A percentile compares a stretch with the other conserved stretches of the same genome.
phyloP scores from a whole-genome alignment of 1,140 invertebrate genomes.

The Drosophila kurseongensis region DNA sequence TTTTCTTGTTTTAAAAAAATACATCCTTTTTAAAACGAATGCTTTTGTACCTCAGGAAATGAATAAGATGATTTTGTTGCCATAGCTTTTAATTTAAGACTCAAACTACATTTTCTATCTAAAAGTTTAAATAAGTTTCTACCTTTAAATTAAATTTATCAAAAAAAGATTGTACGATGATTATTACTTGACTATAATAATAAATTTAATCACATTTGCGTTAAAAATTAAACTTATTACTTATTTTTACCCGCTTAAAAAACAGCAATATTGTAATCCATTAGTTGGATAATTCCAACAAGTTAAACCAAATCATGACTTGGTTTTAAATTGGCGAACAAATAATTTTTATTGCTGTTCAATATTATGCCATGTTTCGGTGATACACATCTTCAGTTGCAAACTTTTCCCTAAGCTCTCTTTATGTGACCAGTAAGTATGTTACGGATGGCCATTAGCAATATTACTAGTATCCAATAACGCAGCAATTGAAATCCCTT shows the following conservation, averaged over 20 bases:
- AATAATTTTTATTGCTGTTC: background rate
- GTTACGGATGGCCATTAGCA: slow-evolving; percentile 13
- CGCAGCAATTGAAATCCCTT: slow-evolving; percentile 30
- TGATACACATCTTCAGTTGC: slow-evolving; percentile 8
- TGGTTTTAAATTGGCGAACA: slow-evolving; percentile 1
- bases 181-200: too few species aligned
- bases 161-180: too few species aligned
- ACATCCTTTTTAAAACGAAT: too few species aligned
- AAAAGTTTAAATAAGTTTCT: too few species aligned
- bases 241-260: too few species aligned
- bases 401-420: slow-evolving; percentile 9
- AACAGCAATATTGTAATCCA: background rate
- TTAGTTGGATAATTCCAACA: background rate
- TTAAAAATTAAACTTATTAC: background rate
- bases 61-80: too few species aligned
- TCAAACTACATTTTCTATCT: too few species aligned
- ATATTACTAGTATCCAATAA: slow-evolving; percentile 36
- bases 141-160: too few species aligned
- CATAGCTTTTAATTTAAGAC: too few species aligned
- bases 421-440: slow-evolving; percentile 10
- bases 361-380: slow-evolving; percentile 4
- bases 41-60: too few species aligned
- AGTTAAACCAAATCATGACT: background rate
- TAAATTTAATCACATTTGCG: too few species aligned
- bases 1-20: too few species aligned